Conservation (phyloP, 2,113 vertebrate genomes). For the Carettochelys insculpta region DNA sequence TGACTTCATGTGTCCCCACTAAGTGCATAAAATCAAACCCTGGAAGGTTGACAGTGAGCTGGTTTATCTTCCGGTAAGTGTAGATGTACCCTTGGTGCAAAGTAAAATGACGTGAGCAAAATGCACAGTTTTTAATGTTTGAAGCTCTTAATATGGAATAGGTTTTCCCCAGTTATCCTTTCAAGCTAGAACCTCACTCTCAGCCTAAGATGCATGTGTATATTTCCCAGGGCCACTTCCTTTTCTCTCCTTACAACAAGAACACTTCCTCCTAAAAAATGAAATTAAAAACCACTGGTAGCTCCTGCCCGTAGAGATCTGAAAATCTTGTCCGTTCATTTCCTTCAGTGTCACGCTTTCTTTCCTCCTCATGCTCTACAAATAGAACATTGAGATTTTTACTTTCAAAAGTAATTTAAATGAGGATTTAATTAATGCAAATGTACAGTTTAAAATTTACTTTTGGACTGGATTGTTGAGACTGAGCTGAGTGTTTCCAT, state of each 20-base stretch:
- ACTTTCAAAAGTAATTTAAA: background rate
- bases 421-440: background rate
- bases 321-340: background rate
- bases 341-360: background rate
- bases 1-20: no score
- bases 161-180: background rate
- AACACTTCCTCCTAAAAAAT: background rate
- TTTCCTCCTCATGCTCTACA: background rate
- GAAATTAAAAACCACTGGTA: background rate
- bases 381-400: background rate
- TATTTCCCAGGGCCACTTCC: background rate
- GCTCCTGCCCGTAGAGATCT: background rate
- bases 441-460: no score
- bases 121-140: background rate
- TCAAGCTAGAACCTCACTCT: background rate
- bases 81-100: no score
- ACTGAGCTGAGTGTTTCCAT: background rate
- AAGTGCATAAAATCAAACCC: no score
- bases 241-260: background rate
- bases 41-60: no score
- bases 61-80: no score
- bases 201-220: background rate
- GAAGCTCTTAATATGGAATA: rapidly evolving
- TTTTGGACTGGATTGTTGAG: background rate
- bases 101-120: rapidly evolving